A percentile compares a stretch with the other conserved stretches of the same genome.
These are phyloP conservation scores for Dunckerocampus dactyliophorus DNA, from an alignment of 2,113 vertebrate species.

Conservation along the genomic window DNA sequence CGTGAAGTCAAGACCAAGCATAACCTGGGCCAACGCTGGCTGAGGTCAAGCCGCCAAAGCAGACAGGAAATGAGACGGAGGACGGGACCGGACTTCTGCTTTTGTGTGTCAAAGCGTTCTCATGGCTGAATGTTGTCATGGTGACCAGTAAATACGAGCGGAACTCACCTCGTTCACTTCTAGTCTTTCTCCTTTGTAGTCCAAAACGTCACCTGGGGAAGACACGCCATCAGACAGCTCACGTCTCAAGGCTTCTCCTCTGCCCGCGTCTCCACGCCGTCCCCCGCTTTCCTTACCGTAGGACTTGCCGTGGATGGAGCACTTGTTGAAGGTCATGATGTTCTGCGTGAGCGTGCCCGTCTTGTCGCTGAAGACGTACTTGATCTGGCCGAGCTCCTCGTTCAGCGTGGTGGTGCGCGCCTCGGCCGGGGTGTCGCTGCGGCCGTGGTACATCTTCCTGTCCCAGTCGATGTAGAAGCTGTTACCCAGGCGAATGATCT, in stretches of 20 bases:
- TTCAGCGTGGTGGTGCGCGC: slow-evolving; percentile 94
- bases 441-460: slow-evolving; percentile 84
- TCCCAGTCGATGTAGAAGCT: slow-evolving; percentile 98
- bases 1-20: too few species aligned
- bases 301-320: slow-evolving; percentile 85
- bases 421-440: slow-evolving; percentile 80
- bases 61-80: too few species aligned
- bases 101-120: too few species aligned
- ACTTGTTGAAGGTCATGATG: slow-evolving; percentile 95
- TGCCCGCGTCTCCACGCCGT: not conserved
- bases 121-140: too few species aligned
- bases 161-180: slow-evolving; percentile 80
- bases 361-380: slow-evolving; percentile 95
- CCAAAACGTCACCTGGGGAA: slow-evolving; percentile 77
- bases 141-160: too few species aligned
- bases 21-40: too few species aligned
- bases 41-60: too few species aligned
- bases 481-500: slow-evolving; percentile 93
- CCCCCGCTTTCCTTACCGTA: slow-evolving; percentile 73
- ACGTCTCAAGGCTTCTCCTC: not conserved
- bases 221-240: slow-evolving; percentile 2
- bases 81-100: too few species aligned
- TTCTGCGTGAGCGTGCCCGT: slow-evolving; percentile 97
- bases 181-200: slow-evolving; percentile 69
- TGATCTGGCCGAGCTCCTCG: slow-evolving; percentile 95